Base-by-base conservation (phyloP, 2,797 vertebrate genomes). In the Gymnothorax reevesii region DNA sequence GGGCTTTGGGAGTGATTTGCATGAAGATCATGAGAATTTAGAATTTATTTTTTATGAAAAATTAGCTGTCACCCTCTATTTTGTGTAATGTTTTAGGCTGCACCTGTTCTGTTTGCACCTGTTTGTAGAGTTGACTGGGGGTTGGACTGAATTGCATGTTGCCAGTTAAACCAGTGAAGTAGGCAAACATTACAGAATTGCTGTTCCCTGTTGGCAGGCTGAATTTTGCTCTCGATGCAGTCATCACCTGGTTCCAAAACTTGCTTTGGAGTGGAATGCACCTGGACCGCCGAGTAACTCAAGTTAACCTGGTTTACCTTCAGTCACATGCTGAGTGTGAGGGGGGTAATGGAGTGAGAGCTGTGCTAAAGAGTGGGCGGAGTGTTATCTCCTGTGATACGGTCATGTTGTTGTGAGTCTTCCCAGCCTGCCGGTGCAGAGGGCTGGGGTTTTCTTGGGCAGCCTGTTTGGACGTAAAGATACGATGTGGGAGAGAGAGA, bases 401-500 rank as follows among this genome's bases (percentile, higher is more conserved):
- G 22, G 75, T 8, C 20, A 52, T 22, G 49, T 42, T 52, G 75
- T 8, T 17, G 15, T 7, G 13, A 22, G 42, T 42, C 6, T 52
- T 20, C 49, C 75, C 1, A 55, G 77, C 77, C 77, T n/a, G n/a
- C 9, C 77, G 20, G 52, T 8, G 42, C 77, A n/a, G 13, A 20
- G 52, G 77, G 77, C 52, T 80, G 77, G 49, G 49, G 15, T 54
- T 7, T 54, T 87, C n/a, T n/a, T n/a, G n/a, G 82, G 22, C 33
- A 84, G 73, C 42, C 86, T 69, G 73, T 84, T 59, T 17, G 57
- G 33, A 10, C 0, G 10, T 69, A 7, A 66, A 84, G 22, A 69
- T n/a, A 22, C 86, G 7, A 22, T 71, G 55, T 62, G 57, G 55
- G 82, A 33, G 54, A 73, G 57, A 87, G 84, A 86, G 62, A 83